These are phyloP conservation scores for Zonitis immaculata DNA, from an alignment of 2,888 invertebrate species.

Conservation along the genomic window DNA sequence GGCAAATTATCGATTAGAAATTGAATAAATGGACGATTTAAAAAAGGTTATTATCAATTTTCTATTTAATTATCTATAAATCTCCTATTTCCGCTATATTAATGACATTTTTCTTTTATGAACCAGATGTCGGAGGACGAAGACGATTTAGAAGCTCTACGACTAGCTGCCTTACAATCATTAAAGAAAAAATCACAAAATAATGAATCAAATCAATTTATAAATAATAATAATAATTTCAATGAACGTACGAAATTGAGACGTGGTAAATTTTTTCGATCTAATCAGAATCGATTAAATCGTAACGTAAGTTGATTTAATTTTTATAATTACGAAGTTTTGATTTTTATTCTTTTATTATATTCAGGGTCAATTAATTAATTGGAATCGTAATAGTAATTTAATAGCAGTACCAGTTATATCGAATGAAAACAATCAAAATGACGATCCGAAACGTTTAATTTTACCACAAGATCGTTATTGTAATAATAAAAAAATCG, in stretches of 20 bases:
- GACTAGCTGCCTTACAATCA: slow-evolving; percentile 51
- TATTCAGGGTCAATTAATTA: slow-evolving; percentile 37
- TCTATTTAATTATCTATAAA: no score
- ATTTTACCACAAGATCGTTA: slow-evolving; percentile 42
- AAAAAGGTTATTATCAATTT: slow-evolving; percentile 9
- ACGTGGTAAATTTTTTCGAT: slow-evolving; percentile 26
- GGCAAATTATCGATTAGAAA: slow-evolving; percentile 5
- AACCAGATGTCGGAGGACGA: slow-evolving; percentile 48
- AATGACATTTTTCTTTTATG: slow-evolving; percentile 5
- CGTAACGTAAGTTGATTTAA: slow-evolving; percentile 21
- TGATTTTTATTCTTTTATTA: not conserved
- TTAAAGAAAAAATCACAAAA: slow-evolving; percentile 34
- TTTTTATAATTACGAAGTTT: not conserved
- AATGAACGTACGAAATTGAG: slow-evolving; percentile 23
- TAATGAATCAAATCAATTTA: not conserved
- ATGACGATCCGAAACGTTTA: slow-evolving; percentile 29
- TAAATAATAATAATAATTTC: slow-evolving; percentile 5
- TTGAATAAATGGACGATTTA: slow-evolving; percentile 8
- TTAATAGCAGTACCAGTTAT: slow-evolving; percentile 51
- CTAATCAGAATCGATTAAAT: slow-evolving; percentile 21
- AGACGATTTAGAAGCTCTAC: slow-evolving; percentile 51
- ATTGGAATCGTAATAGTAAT: slow-evolving; percentile 46
- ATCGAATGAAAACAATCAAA: slow-evolving; percentile 31
- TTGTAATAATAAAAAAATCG: slow-evolving; percentile 21
- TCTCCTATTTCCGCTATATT: no score